Evolutionary conservation across 2,797 vertebrate species (phyloP).

Genomic region (Anas acuta): DNA sequence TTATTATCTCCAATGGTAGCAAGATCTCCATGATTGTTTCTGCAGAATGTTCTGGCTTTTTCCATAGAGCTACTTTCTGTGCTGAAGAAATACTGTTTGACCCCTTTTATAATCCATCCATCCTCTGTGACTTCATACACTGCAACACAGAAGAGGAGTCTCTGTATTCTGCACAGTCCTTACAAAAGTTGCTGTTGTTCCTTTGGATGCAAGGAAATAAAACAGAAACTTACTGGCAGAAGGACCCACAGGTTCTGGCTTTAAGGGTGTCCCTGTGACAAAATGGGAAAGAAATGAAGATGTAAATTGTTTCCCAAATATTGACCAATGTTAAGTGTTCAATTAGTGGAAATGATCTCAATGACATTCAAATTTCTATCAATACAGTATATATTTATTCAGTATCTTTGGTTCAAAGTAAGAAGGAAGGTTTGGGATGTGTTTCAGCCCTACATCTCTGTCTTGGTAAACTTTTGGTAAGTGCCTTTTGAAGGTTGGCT

Average conservation of each 20-base stretch:
- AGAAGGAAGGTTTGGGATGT: neutral
- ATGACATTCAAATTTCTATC: neutral
- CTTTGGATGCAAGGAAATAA: neutral
- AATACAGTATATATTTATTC: neutral
- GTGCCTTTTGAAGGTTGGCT: neutral
- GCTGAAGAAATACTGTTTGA: conserved; percentile 89
- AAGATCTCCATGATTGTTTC: conserved; percentile 85
- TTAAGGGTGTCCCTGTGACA: conserved; percentile 82
- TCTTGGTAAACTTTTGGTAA: neutral
- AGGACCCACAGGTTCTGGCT: conserved; percentile 77
- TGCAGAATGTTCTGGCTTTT: conserved; percentile 85
- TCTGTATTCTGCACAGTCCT: neutral
- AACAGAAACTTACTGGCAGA: conserved; percentile 77
- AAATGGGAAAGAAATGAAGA: neutral
- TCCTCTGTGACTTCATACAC: conserved; percentile 84
- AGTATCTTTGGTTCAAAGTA: neutral
- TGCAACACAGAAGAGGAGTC: conserved; percentile 58
- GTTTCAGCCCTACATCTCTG: neutral
- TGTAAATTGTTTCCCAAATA: neutral
- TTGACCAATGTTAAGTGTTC: neutral
- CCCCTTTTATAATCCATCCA: conserved; percentile 88
- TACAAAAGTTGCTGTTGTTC: neutral
- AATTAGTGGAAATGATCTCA: neutral
- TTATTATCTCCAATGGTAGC: conserved; percentile 81
- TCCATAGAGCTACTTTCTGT: conserved; percentile 81